Evolutionary conservation across 2,888 invertebrate species (phyloP), one percentile per base, ranked within the genome.

Genomic region (Liodrosophila aerea): DNA sequence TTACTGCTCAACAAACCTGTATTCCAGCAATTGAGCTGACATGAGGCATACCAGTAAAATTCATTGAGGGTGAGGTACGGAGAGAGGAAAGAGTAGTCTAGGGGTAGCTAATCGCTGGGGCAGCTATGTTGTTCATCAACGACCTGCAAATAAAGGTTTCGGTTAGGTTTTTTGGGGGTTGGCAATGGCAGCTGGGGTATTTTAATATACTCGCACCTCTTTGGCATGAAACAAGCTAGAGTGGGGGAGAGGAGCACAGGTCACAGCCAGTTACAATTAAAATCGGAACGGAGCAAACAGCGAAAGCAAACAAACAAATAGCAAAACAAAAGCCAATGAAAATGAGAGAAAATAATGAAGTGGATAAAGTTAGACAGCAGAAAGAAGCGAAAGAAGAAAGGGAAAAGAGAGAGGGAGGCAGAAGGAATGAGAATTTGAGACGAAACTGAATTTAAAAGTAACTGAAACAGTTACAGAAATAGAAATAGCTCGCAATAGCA

Each of bases 301-400:
- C 53, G 33, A 47, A 40, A 53, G 41, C 56, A 67, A 62, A 63
- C 77, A 63, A 51, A 56, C 67, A 69, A 76, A 64, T 59, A 56
- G 68, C 67, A 60, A 66, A 77, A 71, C 82, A 73, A 71, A 76
- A 22, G 22, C 64, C 77, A 84, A 77, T 81, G 77, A 85, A 85
- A 78, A 85, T 64, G 85, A 78, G 83, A 75, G 33, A 49, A 81
- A 81, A 81, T 81, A 81, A 81, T 81, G 82, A 81, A 81, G 81
- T 81, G 81, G 80, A 81, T 81, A 81, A 82, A 82, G 80, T 81
- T 81, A 70, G 65, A 22, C 64, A 36, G 62, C 64, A 63, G 22
- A 2, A 4, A 22, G 22, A 64, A 51, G 29, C 33, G 47, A 36
- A 49, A 47, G 57, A 70, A n/a, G 45, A n/a, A 46, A 30, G 12